Percentiles rank a stretch among this genome's conserved stretches.
These are phyloP conservation scores for Stomatorhinus walkeri DNA, from an alignment of 2,797 vertebrate genomes.

Conservation along the genomic window DNA sequence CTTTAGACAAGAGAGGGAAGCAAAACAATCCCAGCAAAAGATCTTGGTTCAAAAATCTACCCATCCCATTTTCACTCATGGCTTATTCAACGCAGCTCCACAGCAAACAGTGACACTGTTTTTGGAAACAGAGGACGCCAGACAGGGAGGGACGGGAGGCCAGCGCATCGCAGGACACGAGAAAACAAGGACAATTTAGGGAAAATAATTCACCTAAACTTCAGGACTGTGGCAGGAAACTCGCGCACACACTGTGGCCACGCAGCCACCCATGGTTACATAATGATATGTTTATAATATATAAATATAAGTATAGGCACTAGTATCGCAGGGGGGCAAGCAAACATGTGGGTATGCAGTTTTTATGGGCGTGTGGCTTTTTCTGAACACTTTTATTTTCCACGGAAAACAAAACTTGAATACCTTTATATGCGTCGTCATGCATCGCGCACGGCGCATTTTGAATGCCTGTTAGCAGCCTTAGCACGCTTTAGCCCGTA, in stretches of 20 bases:
- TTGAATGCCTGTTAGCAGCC: neutral
- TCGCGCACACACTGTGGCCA: neutral
- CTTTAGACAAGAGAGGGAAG: neutral
- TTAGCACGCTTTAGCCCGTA: neutral
- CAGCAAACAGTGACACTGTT: neutral
- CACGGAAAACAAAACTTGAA: neutral
- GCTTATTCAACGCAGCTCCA: neutral
- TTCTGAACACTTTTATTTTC: neutral
- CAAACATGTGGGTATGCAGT: neutral
- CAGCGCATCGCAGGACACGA: neutral
- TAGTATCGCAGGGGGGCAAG: neutral
- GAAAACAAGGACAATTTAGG: neutral
- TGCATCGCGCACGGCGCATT: neutral
- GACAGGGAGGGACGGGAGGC: neutral
- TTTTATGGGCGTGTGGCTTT: neutral
- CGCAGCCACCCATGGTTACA: neutral
- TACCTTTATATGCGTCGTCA: neutral
- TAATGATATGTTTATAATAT: constrained; percentile 5
- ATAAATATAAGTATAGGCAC: neutral
- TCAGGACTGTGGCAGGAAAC: neutral
- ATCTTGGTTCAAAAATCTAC: neutral
- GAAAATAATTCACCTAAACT: neutral
- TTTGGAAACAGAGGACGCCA: neutral
- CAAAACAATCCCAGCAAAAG: neutral
- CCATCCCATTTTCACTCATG: neutral